Conservation (phyloP, 2,888 invertebrate genomes). For the Resseliella maxima region DNA sequence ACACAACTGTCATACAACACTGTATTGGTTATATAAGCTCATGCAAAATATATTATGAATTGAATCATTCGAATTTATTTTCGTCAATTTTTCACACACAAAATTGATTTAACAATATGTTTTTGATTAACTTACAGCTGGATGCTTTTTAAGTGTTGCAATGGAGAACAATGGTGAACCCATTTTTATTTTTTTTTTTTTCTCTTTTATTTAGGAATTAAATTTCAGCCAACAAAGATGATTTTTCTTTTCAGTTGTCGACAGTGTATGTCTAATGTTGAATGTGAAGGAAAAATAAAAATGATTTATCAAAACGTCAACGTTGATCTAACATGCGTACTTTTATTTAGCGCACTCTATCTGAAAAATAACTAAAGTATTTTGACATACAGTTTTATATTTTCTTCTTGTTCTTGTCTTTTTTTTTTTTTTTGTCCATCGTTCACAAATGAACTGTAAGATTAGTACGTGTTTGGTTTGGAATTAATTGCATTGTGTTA, state of each 20-base stretch:
- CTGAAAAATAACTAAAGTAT: not conserved
- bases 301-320: constrained; percentile 43
- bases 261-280: not conserved
- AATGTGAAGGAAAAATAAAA: not conserved
- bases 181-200: too few species aligned
- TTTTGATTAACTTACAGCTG: constrained; percentile 74
- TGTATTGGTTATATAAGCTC: constrained; percentile 49
- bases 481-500: not conserved
- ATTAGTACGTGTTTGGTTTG: constrained; percentile 6
- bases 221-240: not conserved
- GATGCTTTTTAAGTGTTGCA: constrained; percentile 79
- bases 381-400: not conserved
- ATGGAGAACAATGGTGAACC: constrained; percentile 74
- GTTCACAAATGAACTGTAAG: not conserved
- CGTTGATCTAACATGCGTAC: not conserved
- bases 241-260: not conserved
- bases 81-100: not conserved
- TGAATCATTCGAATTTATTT: not conserved
- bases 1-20: not conserved
- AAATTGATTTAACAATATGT: constrained; percentile 7
- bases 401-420: not conserved
- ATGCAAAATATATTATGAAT: not conserved
- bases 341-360: not conserved
- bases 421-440: not conserved
- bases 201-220: too few species aligned